Evolutionary conservation across 2,888 invertebrate species (phyloP).

Genomic region (Dendrolimus pini): DNA sequence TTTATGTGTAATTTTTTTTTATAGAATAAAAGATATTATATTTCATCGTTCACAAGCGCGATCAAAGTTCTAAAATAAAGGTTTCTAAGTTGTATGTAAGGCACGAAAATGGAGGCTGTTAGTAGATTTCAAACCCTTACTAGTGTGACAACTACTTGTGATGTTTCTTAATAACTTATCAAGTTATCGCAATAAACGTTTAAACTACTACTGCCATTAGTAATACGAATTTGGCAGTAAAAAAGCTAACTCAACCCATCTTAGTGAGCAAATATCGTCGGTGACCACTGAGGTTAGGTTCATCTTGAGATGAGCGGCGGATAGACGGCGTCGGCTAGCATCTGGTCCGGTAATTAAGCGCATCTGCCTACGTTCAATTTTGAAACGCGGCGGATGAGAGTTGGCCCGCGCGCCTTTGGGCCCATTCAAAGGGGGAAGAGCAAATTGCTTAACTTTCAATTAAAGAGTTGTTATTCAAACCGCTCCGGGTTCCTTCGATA

Average conservation of each 20-base stretch:
- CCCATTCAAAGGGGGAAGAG: constrained; percentile 71
- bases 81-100: too few species aligned
- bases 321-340: constrained; percentile 49
- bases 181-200: constrained; percentile 33
- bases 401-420: constrained; percentile 62
- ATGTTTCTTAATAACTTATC: constrained; percentile 39
- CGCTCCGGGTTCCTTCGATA: constrained; percentile 58
- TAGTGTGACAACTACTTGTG: constrained; percentile 25
- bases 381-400: constrained; percentile 69
- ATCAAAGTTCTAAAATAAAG: too few species aligned
- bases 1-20: too few species aligned
- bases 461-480: constrained; percentile 75
- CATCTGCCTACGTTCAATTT: constrained; percentile 77
- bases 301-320: constrained; percentile 60
- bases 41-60: too few species aligned
- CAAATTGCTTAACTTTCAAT: constrained; percentile 77
- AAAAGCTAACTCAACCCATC: constrained; percentile 48
- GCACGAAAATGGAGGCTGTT: too few species aligned
- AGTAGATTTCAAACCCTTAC: not conserved
- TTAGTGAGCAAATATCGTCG: constrained; percentile 50
- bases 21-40: too few species aligned
- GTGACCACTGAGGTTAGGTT: constrained; percentile 51
- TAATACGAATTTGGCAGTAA: constrained; percentile 43
- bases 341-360: constrained; percentile 72
- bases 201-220: constrained; percentile 36